Evolutionary conservation across 2,888 invertebrate genomes (phyloP).

Genomic region (Tenthredo distinguenda): DNA sequence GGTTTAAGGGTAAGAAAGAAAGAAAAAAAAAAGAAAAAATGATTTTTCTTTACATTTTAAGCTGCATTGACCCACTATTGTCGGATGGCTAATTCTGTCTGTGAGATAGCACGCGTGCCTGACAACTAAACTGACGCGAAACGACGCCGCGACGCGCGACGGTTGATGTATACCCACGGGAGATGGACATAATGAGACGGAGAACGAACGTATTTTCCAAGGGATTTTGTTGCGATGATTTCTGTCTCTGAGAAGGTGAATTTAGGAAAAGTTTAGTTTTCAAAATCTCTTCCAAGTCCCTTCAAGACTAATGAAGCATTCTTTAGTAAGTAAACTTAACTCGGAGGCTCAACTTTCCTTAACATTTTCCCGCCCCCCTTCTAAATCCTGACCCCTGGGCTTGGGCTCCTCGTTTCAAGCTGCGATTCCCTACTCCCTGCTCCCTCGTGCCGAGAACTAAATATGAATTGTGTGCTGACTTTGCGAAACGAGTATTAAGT

Average conservation of each 20-base stretch:
- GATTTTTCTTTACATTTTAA: neutral
- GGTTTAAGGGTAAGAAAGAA: neutral
- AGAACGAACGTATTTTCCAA: constrained; percentile 10
- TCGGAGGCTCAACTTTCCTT: constrained; percentile 58
- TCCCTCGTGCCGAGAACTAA: constrained; percentile 57
- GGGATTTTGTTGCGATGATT: constrained; percentile 33
- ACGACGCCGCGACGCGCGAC: neutral
- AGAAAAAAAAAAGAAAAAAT: neutral
- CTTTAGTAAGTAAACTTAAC: constrained; percentile 61
- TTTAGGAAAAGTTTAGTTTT: constrained; percentile 45
- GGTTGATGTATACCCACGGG: neutral
- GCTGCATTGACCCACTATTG: constrained; percentile 8
- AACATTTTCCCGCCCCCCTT: constrained; percentile 46
- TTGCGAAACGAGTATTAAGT: constrained; percentile 63
- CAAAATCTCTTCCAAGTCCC: constrained; percentile 46
- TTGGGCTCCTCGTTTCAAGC: constrained; percentile 48
- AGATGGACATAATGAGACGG: constrained; percentile 30
- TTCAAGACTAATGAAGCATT: constrained; percentile 61
- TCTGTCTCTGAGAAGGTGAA: constrained; percentile 27
- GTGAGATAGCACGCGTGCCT: neutral
- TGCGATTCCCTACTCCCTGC: constrained; percentile 51
- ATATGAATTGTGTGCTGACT: constrained; percentile 63
- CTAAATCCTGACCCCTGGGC: constrained; percentile 53
- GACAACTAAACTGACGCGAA: neutral
- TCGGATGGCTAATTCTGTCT: neutral